Base-by-base conservation (phyloP, 2,113 vertebrate genomes). In the Ciconia boyciana region DNA sequence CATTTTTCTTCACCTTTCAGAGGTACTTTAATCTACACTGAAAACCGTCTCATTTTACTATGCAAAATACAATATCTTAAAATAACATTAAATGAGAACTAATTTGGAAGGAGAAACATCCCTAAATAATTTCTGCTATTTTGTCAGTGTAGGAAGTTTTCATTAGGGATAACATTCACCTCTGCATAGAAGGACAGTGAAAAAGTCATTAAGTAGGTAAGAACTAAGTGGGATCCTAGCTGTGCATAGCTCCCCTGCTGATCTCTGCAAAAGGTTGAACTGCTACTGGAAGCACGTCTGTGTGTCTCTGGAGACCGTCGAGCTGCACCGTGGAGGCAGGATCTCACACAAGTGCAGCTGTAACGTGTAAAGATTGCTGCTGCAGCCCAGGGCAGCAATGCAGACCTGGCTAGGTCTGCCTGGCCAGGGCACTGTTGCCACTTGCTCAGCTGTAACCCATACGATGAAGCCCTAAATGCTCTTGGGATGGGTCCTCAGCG, bases 281-380 rank as follows among this genome's bases (percentile, higher is more conserved):
- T 28, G 26, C 44, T 19, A 0, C 11, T 36, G 51, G 78, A 26
- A 64, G 44, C 14, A 2, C 10, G 19, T 29, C 25, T 32, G 16
- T 9, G 19, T 70, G 81, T 22, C 58, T 39, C 39, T 52, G 29
- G 13, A 62, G 43, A 19, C 24, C 34, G 36, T 2, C 1, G 3
- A 54, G 55, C 39, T 43, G 44, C n/a, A 3, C 19, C 0, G 2
- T 13, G 46, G 48, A 36, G 39, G 10, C 24, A 17, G 49, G 32
- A 7, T 36, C 25, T 70, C 46, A 1, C 46, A 1, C 46, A 10
- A 3, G 28, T 1, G 7, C 39, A 22, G 43, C 34, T 51, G 16
- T 61, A 7, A 12, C 3, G 13, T 10, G 1, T 6, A 10, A 18
- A 46, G 15, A 8, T 24, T 43, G 43, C 31, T 70, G 66, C 70